Evolutionary conservation across 2,888 invertebrate species (phyloP).

Genomic region (Eupithecia subumbrata): DNA sequence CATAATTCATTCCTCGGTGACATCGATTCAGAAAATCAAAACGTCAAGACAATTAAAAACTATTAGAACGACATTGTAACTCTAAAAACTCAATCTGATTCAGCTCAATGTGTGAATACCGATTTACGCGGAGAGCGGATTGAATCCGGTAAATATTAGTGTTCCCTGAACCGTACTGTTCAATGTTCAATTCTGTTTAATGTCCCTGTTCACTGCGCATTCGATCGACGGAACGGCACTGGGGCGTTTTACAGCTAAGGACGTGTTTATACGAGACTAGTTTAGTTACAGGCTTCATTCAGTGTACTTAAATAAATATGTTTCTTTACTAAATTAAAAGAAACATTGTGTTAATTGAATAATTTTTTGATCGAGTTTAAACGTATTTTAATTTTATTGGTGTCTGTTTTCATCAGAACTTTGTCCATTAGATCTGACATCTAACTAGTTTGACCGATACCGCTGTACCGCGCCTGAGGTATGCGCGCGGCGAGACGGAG

Average conservation of each 20-base stretch:
- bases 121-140: background rate
- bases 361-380: background rate
- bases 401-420: background rate
- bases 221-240: background rate
- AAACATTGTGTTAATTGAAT: too few species aligned
- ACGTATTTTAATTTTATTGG: too few species aligned
- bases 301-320: background rate
- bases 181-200: background rate
- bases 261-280: background rate
- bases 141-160: background rate
- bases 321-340: too few species aligned
- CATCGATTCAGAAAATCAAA: too few species aligned
- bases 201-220: background rate
- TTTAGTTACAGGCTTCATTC: background rate
- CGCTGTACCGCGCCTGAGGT: too few species aligned
- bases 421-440: background rate
- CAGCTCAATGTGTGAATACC: background rate
- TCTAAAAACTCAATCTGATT: background rate
- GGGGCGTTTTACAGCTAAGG: background rate
- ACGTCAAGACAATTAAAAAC: background rate
- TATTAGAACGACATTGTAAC: background rate
- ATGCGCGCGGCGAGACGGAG: too few species aligned
- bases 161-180: background rate
- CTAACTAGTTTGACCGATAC: too few species aligned
- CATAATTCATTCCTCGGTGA: too few species aligned